These are phyloP conservation scores for Corapipo altera DNA, from an alignment of 2,113 vertebrate genomes.

Conservation along the genomic window DNA sequence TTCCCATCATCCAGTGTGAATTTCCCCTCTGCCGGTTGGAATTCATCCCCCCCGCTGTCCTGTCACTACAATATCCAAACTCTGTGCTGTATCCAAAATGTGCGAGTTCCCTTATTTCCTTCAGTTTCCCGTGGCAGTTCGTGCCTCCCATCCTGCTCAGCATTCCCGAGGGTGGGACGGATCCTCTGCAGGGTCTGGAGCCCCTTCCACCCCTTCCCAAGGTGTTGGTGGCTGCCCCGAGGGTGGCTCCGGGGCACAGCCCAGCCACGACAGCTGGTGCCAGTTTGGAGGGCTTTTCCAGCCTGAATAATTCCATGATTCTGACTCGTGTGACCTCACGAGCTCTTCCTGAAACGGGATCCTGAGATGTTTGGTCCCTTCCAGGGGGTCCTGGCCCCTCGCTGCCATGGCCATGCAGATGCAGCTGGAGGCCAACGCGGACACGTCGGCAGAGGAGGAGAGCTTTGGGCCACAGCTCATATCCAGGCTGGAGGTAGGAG, in stretches of 20 bases:
- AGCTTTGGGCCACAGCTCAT: conserved; percentile 91
- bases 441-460: conserved; percentile 85
- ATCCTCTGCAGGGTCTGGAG: neutral
- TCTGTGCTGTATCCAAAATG: neutral
- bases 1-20: neutral
- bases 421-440: conserved; percentile 76
- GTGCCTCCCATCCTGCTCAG: neutral
- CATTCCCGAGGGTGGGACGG: neutral
- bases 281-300: neutral
- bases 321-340: too few species aligned
- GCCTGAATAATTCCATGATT: neutral
- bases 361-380: neutral
- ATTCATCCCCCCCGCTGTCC: neutral
- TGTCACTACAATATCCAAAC: neutral
- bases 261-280: neutral
- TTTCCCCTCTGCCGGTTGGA: neutral
- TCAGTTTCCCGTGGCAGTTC: neutral
- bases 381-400: neutral
- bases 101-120: neutral
- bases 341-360: neutral
- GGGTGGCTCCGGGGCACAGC: neutral
- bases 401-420: conserved; percentile 85
- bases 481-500: conserved; percentile 84
- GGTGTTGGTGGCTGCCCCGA: neutral
- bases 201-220: neutral